A percentile compares a stretch with the other conserved stretches of the same genome.
These are phyloP conservation scores for Pterocles gutturalis DNA, from an alignment of 2,113 vertebrate genomes.

Conservation along the genomic window DNA sequence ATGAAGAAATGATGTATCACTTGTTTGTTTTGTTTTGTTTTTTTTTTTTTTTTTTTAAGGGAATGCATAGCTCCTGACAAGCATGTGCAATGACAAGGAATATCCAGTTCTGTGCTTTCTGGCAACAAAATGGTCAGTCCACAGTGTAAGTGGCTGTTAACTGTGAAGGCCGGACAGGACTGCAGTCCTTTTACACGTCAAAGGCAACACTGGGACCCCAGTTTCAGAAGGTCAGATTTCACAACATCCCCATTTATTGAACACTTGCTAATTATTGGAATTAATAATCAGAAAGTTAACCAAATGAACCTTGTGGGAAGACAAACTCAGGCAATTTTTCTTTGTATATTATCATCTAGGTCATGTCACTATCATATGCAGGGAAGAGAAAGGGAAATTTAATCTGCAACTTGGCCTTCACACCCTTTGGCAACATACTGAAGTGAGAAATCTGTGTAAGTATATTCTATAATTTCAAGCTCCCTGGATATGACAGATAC, in stretches of 20 bases:
- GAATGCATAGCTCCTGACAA: not conserved
- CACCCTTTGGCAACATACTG: not conserved
- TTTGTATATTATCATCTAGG: not conserved
- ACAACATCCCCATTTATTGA: not conserved
- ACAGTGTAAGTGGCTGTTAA: fast-evolving
- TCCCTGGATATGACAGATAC: not conserved
- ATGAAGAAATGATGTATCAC: not conserved
- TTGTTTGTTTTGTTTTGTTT: not conserved
- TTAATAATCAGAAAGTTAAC: not conserved
- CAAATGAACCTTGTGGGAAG: not conserved
- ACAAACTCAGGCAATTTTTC: not conserved
- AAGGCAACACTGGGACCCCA: not conserved
- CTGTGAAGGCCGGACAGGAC: not conserved
- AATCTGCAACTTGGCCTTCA: not conserved
- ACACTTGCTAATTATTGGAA: not conserved
- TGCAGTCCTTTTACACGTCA: not conserved
- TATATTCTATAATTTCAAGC: not conserved
- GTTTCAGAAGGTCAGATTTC: not conserved
- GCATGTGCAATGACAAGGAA: not conserved
- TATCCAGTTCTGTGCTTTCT: not conserved
- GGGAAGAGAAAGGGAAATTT: not conserved
- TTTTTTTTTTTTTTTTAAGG: not conserved
- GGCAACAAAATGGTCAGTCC: not conserved
- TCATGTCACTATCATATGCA: not conserved
- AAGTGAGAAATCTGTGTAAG: not conserved